These are phyloP conservation scores for Hedya salicella DNA, from an alignment of 2,888 invertebrate genomes.

Conservation along the genomic window DNA sequence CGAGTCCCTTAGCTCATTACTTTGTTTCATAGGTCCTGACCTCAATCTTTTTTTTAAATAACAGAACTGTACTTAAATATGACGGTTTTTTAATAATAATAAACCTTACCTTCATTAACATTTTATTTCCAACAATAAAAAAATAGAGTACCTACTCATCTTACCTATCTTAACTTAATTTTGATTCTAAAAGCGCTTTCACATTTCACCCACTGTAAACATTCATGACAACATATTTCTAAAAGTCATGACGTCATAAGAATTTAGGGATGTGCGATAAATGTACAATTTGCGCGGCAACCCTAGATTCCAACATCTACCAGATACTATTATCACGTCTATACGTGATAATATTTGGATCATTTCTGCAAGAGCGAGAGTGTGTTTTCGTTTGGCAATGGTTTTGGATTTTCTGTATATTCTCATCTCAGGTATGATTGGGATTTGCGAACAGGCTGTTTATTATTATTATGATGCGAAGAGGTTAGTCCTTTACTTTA, in stretches of 20 bases:
- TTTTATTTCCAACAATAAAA: no score
- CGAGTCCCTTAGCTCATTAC: no score
- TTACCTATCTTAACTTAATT: no score
- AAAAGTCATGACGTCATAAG: slow-evolving; percentile 40
- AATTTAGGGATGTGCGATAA: slow-evolving; percentile 34
- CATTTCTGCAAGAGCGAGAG: not conserved
- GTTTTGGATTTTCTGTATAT: slow-evolving; percentile 3
- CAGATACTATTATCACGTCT: slow-evolving; percentile 2
- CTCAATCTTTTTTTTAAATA: no score
- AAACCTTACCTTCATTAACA: no score
- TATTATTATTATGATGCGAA: slow-evolving; percentile 22
- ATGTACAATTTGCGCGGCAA: slow-evolving; percentile 35
- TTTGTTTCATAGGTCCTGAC: no score
- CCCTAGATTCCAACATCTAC: slow-evolving; percentile 17
- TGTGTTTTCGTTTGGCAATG: not conserved
- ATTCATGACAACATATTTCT: slow-evolving; percentile 9
- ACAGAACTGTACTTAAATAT: no score
- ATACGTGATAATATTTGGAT: not conserved
- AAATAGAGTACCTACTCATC: no score
- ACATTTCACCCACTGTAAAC: slow-evolving; percentile 6
- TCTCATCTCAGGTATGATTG: slow-evolving; percentile 11
- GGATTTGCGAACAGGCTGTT: slow-evolving; percentile 21
- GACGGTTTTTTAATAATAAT: no score
- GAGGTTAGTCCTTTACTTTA: slow-evolving; percentile 2
- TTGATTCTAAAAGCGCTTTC: not conserved